These are phyloP conservation scores for Galeopterus variegatus DNA, from an alignment of 2,113 vertebrate genomes.

Conservation along the genomic window DNA sequence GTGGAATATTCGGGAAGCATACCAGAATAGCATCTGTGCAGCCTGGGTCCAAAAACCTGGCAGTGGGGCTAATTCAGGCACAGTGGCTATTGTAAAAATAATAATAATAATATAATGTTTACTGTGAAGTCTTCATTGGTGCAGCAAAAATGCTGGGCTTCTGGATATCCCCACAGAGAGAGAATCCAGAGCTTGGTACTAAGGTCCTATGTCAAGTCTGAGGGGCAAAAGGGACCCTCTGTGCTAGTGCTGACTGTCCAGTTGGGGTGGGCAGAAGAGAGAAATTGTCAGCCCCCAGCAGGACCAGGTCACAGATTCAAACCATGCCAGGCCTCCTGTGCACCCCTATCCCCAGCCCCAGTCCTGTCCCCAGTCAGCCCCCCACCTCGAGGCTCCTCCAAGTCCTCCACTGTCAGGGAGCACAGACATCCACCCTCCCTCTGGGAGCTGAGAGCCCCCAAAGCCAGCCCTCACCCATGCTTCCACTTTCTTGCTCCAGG, in stretches of 20 bases:
- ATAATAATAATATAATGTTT: not conserved
- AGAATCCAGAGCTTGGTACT: not conserved
- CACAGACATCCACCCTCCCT: not conserved
- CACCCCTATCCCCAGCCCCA: no score
- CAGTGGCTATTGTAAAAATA: not conserved
- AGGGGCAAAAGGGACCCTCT: not conserved
- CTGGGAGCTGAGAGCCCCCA: not conserved
- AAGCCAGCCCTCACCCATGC: not conserved
- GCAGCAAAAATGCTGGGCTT: not conserved
- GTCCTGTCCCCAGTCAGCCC: not conserved
- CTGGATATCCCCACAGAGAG: not conserved
- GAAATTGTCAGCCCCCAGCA: not conserved
- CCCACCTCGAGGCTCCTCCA: not conserved
- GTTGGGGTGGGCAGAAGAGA: not conserved
- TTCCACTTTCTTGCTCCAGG: not conserved
- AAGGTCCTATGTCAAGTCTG: not conserved
- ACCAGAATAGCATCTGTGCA: not conserved
- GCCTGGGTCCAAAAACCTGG: not conserved
- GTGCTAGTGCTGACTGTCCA: not conserved
- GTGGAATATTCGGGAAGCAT: rapidly evolving
- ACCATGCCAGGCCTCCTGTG: not conserved
- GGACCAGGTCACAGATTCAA: not conserved
- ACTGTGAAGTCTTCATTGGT: not conserved
- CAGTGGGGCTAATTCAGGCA: not conserved
- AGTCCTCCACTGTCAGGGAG: not conserved